Conservation (phyloP, 2,797 vertebrate species). For the Kryptolebias ocellatus region DNA sequence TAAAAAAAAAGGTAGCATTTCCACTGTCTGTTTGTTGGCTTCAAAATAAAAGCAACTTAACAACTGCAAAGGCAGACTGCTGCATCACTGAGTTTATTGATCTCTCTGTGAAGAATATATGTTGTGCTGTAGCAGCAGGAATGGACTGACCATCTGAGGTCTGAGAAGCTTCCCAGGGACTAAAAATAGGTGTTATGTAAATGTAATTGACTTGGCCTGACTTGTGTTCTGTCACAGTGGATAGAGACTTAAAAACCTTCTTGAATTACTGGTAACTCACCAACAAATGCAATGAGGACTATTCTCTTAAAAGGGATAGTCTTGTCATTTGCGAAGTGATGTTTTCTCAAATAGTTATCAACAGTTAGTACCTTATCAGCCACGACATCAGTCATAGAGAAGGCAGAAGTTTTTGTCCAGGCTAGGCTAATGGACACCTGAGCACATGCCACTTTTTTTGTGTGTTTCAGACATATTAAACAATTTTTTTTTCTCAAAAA, state of each 20-base stretch:
- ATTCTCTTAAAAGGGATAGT: too few relatives aligned
- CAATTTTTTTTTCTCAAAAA: too few relatives aligned
- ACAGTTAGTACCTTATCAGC: too few relatives aligned
- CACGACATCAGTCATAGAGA: too few relatives aligned
- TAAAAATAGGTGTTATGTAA: constrained; percentile 16
- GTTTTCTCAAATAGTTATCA: too few relatives aligned
- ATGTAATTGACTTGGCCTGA: constrained; percentile 14
- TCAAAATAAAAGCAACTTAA: not conserved
- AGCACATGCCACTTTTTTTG: too few relatives aligned
- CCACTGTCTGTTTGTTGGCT: not conserved
- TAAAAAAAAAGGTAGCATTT: too few relatives aligned
- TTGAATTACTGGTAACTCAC: not conserved
- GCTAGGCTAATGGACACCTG: too few relatives aligned
- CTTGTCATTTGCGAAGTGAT: too few relatives aligned
- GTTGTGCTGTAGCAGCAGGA: constrained; percentile 25
- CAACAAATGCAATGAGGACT: not conserved
- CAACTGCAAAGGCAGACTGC: not conserved
- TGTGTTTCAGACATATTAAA: too few relatives aligned
- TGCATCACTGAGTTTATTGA: constrained; percentile 10
- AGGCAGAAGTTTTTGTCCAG: too few relatives aligned
- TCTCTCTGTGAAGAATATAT: constrained; percentile 11
- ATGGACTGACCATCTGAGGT: not conserved
- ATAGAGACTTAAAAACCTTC: not conserved
- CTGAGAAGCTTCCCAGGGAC: not conserved
- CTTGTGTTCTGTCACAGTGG: not conserved